These are phyloP conservation scores for Limnothrissa miodon DNA, from an alignment of 2,113 vertebrate genomes.

Conservation along the genomic window DNA sequence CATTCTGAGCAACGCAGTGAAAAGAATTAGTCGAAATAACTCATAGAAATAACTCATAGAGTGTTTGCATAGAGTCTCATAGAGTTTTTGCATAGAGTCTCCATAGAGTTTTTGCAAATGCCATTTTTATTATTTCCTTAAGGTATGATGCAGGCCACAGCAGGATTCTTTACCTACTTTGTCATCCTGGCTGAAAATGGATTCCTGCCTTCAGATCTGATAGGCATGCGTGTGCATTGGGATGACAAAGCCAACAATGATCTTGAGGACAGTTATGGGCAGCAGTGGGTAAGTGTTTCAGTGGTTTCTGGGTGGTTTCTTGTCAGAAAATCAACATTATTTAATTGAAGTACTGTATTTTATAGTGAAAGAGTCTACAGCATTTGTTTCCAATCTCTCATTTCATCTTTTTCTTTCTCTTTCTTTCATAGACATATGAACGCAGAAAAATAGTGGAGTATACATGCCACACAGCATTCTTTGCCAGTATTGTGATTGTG, in stretches of 20 bases:
- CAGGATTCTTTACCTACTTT: constrained; percentile 82
- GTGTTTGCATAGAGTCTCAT: no score
- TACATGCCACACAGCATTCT: constrained; percentile 92
- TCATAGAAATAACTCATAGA: no score
- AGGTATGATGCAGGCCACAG: constrained; percentile 81
- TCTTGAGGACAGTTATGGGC: constrained; percentile 73
- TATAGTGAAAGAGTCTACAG: not conserved
- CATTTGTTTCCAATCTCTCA: not conserved
- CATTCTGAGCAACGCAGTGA: not conserved
- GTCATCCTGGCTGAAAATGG: constrained; percentile 84
- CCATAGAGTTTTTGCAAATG: not conserved
- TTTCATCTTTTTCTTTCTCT: not conserved
- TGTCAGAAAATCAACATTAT: not conserved
- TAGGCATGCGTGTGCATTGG: constrained; percentile 80
- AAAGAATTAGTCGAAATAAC: no score
- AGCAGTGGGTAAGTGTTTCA: constrained; percentile 74
- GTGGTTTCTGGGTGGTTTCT: not conserved
- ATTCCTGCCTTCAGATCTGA: constrained; percentile 74
- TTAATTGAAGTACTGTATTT: not conserved
- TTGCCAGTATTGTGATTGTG: constrained; percentile 86
- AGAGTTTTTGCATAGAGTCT: no score
- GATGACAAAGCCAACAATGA: constrained; percentile 77
- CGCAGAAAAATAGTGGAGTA: constrained; percentile 90
- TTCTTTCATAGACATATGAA: constrained; percentile 80
- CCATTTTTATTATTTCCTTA: constrained; percentile 12